A percentile compares a stretch with the other conserved stretches of the same genome.
Conservation (phyloP, 2,888 invertebrate genomes). For the Petrolisthes cinctipes region DNA sequence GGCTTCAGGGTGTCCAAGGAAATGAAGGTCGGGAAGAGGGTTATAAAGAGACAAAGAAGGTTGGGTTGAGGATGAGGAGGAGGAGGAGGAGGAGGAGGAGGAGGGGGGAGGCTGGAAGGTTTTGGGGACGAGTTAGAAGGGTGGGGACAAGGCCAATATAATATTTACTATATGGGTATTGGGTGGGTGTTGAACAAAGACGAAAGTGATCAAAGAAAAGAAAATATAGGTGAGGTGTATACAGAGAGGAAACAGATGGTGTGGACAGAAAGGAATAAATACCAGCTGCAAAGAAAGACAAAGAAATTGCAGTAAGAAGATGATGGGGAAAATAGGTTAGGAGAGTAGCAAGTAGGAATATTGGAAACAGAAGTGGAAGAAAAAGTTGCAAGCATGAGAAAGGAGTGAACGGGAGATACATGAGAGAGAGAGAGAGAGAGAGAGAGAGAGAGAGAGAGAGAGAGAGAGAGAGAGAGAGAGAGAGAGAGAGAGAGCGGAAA, state of each 20-base stretch:
- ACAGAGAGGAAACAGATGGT: background rate
- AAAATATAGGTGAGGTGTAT: background rate
- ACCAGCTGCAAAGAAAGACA: background rate
- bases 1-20: no score
- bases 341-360: background rate
- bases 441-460: background rate
- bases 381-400: background rate
- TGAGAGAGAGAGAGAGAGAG: background rate
- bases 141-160: background rate
- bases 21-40: background rate
- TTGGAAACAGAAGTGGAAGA: background rate
- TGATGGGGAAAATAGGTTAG: background rate
- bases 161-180: background rate
- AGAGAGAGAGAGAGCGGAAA: background rate
- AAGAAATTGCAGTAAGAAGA: background rate
- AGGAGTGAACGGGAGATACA: background rate
- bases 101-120: background rate
- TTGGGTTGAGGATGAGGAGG: background rate
- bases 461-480: background rate
- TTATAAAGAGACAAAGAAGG: background rate
- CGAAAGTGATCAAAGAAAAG: background rate
- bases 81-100: background rate
- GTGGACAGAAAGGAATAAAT: background rate
- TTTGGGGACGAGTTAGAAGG: background rate
- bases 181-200: background rate